phyloP scores from a whole-genome alignment of 2,888 invertebrate genomes.

The Athalia circularis region DNA sequence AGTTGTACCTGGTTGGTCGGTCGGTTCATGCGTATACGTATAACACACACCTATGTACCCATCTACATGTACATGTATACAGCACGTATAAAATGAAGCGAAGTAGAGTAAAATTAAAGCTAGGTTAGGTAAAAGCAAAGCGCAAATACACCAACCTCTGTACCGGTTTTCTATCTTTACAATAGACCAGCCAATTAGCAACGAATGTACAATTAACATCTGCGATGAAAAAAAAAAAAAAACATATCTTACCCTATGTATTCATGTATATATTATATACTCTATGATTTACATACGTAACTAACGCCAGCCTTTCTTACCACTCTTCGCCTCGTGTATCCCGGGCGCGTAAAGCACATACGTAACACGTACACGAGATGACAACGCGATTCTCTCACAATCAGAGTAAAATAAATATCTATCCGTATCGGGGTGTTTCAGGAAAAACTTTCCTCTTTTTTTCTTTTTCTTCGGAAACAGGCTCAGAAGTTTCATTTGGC shows the following conservation, averaged over 20 bases:
- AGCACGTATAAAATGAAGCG: not conserved
- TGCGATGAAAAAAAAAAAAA: slow-evolving; percentile 19
- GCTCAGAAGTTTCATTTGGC: too few species aligned
- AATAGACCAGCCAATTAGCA: slow-evolving; percentile 33
- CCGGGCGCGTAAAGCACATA: not conserved
- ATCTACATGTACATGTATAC: too few species aligned
- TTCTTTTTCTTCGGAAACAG: too few species aligned
- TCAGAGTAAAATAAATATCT: too few species aligned
- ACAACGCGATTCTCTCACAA: not conserved
- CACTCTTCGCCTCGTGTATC: not conserved
- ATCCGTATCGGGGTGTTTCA: too few species aligned
- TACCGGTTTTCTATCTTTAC: slow-evolving; percentile 14
- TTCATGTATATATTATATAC: not conserved
- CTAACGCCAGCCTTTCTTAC: slow-evolving; percentile 24
- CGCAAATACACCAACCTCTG: slow-evolving; percentile 18
- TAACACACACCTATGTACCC: too few species aligned
- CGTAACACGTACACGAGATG: not conserved
- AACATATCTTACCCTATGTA: not conserved
- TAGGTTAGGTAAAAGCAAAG: too few species aligned
- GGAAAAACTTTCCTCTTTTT: too few species aligned
- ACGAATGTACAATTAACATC: slow-evolving; percentile 36
- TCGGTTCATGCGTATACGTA: too few species aligned
- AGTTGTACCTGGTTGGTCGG: not conserved
- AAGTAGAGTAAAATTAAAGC: slow-evolving; percentile 15
- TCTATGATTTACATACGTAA: slow-evolving; percentile 37